A percentile compares a stretch with the other conserved stretches of the same genome.
Evolutionary conservation across 1,140 invertebrate species (phyloP).

Genomic region (Sitobion miscanthi): DNA sequence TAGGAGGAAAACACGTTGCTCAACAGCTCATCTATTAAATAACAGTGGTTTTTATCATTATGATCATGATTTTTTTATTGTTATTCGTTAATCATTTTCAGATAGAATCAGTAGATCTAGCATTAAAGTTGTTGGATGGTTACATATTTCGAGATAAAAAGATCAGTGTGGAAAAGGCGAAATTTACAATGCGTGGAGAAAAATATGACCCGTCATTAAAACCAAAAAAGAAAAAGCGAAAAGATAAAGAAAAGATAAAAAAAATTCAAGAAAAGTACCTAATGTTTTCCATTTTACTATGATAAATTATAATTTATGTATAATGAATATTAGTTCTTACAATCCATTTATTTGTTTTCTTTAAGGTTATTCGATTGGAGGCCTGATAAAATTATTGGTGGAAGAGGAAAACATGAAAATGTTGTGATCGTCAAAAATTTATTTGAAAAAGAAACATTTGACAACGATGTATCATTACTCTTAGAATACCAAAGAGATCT

Average conservation of each 20-base stretch:
- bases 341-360: background rate
- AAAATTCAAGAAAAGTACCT: constrained; percentile 88
- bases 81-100: constrained; percentile 62
- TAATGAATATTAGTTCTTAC: background rate
- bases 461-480: constrained; percentile 85
- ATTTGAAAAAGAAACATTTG: constrained; percentile 89
- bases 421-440: constrained; percentile 94
- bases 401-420: constrained; percentile 85
- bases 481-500: constrained; percentile 92
- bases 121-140: constrained; percentile 91
- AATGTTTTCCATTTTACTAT: constrained; percentile 61
- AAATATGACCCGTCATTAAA: constrained; percentile 90
- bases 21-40: background rate
- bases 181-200: constrained; percentile 93
- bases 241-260: constrained; percentile 88
- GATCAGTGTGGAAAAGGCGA: constrained; percentile 88
- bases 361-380: constrained; percentile 91
- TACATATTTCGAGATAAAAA: constrained; percentile 79
- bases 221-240: constrained; percentile 89
- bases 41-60: background rate
- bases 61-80: background rate
- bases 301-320: background rate
- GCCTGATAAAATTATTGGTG: constrained; percentile 86
- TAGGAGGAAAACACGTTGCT: background rate
- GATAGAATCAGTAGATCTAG: constrained; percentile 93